A percentile compares a stretch with the other conserved stretches of the same genome.
Conservation (phyloP, 2,888 invertebrate species). For the Patella caerulea region DNA sequence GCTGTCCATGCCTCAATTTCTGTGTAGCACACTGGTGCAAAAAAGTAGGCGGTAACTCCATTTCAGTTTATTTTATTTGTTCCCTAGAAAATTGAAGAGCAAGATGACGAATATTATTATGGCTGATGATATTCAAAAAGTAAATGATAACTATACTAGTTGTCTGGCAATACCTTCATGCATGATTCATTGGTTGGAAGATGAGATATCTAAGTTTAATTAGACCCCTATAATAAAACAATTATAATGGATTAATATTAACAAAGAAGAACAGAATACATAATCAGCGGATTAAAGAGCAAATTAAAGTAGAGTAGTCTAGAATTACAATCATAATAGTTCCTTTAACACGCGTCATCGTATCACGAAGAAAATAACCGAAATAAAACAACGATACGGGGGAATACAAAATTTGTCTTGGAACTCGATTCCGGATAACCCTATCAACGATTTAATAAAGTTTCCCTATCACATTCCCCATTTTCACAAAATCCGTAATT, state of each 20-base stretch:
- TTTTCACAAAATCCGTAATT: slow-evolving; percentile 26
- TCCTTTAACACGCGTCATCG: background rate
- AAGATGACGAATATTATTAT: no score
- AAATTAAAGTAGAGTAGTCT: background rate
- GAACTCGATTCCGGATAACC: slow-evolving; percentile 9
- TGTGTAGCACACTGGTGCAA: no score
- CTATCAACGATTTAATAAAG: slow-evolving; percentile 5
- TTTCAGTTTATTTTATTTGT: no score
- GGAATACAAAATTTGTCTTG: background rate
- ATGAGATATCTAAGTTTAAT: background rate
- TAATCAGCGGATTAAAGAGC: slow-evolving; percentile 1
- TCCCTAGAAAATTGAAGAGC: no score
- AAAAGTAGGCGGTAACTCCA: no score
- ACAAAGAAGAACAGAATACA: slow-evolving; percentile 1
- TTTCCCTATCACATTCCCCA: slow-evolving; percentile 14
- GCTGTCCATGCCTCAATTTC: no score
- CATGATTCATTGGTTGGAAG: slow-evolving; percentile 1
- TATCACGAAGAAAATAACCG: no score
- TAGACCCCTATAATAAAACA: background rate
- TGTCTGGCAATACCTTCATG: no score
- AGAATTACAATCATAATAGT: slow-evolving; percentile 2
- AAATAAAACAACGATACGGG: no score
- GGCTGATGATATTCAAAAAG: no score
- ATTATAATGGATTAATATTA: slow-evolving; percentile 4
- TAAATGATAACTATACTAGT: no score